Base-by-base conservation (phyloP, 2,113 vertebrate species). In the Neofelis nebulosa region DNA sequence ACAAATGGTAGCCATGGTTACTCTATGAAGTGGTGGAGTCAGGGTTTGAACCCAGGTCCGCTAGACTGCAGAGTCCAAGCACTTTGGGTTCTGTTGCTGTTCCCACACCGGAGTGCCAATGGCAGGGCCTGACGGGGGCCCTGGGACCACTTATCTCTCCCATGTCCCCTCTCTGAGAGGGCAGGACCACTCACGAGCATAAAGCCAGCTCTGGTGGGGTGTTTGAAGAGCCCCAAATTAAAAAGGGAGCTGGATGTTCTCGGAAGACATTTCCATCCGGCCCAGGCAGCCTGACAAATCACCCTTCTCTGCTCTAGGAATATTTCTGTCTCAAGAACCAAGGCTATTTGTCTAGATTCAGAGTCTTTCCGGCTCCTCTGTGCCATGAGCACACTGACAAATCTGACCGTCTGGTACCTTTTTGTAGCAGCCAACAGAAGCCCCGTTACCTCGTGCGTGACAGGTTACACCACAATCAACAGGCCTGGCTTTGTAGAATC, bases 231-330 rank as follows among this genome's bases (percentile, higher is more conserved):
- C 33, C 88, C 38, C 73, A 50, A 12, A 71, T 73, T 68, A 85
- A 85, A 89, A 89, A 85, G 27, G 48, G 81, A 89, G 48, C 27
- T 83, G 38, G 52, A 13, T 85, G 33, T 50, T 87, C 73, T 90
- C 65, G 7, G 85, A 85, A 94, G 81, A 83, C 79, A 23, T 50
- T 95, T 94, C 61, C 71, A 79, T 57, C 27, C 36, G 27, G 31
- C n/a, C 86, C 16, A 7, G 85, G 73, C 11, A 63, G 41, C 79
- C 85, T 66, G 93, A 96, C 95, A 89, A 95, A 89, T 97, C 95
- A 89, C 66, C 3, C 45, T 83, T 88, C 86, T 76, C 50, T 15
- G 25, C 97, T 81, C 86, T 55, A 89, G 80, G 89, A 95, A 87
- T 92, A 91, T 71, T 93, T 96, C 93, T 73, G 73, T 91, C 86